Evolutionary conservation across 2,888 invertebrate species (phyloP).

Genomic region (Volucella inflata): DNA sequence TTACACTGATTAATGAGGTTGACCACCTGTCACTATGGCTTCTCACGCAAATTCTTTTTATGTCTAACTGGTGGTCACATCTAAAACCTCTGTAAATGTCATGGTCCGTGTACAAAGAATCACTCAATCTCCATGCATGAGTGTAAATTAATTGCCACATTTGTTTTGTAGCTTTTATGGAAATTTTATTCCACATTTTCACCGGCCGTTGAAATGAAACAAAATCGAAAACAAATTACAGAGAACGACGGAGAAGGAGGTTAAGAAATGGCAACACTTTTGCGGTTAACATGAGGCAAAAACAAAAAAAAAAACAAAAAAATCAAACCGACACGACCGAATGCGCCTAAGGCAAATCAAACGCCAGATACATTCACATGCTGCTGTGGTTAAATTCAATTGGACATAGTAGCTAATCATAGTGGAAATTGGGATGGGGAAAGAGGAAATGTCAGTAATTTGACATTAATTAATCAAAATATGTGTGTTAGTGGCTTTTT

Average conservation of each 20-base stretch:
- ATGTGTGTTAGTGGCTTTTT: constrained; percentile 60
- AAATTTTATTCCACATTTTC: constrained; percentile 70
- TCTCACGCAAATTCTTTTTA: constrained; percentile 51
- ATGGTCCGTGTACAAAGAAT: neutral
- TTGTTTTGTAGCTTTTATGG: constrained; percentile 65
- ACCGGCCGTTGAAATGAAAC: constrained; percentile 55
- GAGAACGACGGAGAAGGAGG: neutral
- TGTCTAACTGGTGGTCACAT: constrained; percentile 21
- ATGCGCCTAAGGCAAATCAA: constrained; percentile 40
- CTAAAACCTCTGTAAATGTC: constrained; percentile 51
- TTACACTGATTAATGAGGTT: constrained; percentile 60
- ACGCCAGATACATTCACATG: constrained; percentile 9
- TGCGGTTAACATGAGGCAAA: constrained; percentile 10
- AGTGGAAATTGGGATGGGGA: neutral
- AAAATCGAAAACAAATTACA: constrained; percentile 3
- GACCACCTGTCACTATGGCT: constrained; percentile 52
- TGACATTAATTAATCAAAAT: constrained; percentile 72
- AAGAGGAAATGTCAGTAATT: constrained; percentile 55
- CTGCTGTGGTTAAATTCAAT: constrained; percentile 2
- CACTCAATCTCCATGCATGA: constrained; percentile 53
- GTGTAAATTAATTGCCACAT: constrained; percentile 73
- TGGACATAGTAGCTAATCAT: constrained; percentile 25
- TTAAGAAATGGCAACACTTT: constrained; percentile 2
- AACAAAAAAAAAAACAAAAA: neutral
- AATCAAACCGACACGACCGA: neutral